phyloP scores from a whole-genome alignment of 2,888 invertebrate species.

The Drosophila paracracens region DNA sequence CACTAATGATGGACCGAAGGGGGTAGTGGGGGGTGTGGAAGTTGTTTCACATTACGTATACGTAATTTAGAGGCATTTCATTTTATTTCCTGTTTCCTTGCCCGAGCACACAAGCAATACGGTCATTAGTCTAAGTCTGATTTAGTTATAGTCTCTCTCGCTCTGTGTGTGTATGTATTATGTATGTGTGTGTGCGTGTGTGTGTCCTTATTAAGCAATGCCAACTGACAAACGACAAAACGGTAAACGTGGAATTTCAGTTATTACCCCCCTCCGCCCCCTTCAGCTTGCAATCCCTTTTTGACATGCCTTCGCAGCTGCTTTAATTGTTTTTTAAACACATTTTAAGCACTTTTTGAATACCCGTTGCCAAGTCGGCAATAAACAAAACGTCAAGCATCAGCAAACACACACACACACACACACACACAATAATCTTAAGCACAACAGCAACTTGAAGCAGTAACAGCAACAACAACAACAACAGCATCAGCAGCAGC shows the following conservation, averaged over 20 bases:
- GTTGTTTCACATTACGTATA: slow-evolving; percentile 42
- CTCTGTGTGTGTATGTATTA: not conserved
- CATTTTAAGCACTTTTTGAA: slow-evolving; percentile 65
- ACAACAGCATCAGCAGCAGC: slow-evolving; percentile 13
- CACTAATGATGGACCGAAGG: not conserved
- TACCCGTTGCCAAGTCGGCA: slow-evolving; percentile 45
- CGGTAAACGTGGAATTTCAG: slow-evolving; percentile 38
- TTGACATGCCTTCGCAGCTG: slow-evolving; percentile 40
- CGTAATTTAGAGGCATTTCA: slow-evolving; percentile 40
- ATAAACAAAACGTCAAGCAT: slow-evolving; percentile 67
- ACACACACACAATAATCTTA: slow-evolving; percentile 39
- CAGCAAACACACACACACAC: slow-evolving; percentile 47
- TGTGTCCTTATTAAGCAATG: slow-evolving; percentile 62
- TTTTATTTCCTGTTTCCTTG: slow-evolving; percentile 14
- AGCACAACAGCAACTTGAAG: slow-evolving; percentile 30
- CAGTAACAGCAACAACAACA: slow-evolving; percentile 13
- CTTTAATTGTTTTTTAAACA: slow-evolving; percentile 78
- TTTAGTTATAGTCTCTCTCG: slow-evolving; percentile 30
- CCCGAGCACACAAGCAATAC: not conserved
- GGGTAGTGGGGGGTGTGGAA: not conserved
- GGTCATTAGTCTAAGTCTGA: slow-evolving; percentile 45
- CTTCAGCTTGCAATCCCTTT: not conserved
- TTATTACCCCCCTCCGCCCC: slow-evolving; percentile 23
- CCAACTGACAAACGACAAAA: slow-evolving; percentile 50
- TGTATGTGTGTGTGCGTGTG: not conserved